Conservation (phyloP, 2,888 invertebrate species). For the Heliconius erato region DNA sequence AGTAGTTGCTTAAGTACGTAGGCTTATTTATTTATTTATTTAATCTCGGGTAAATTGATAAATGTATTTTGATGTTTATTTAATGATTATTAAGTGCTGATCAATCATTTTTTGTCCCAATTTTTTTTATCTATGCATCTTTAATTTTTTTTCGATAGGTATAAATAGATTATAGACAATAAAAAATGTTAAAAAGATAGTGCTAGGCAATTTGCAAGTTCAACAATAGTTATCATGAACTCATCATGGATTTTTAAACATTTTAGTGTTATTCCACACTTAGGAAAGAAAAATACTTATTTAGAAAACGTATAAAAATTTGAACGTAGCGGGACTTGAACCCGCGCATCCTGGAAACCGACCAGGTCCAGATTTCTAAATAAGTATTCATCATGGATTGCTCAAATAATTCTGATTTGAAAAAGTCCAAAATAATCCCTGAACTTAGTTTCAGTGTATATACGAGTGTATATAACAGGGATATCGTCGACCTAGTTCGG, state of each 20-base stretch:
- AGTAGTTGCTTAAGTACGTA: background rate
- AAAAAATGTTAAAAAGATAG: background rate
- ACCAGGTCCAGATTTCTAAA: too few species aligned
- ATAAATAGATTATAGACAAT: background rate
- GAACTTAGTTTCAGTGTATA: constrained; percentile 15
- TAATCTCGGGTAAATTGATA: background rate
- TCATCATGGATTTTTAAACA: background rate
- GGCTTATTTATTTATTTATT: background rate
- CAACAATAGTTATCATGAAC: background rate
- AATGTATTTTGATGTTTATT: background rate
- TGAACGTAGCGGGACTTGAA: too few species aligned
- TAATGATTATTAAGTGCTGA: background rate
- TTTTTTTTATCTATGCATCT: background rate
- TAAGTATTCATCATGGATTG: background rate
- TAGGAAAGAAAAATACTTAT: too few species aligned
- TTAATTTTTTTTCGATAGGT: too few species aligned
- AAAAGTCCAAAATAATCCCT: background rate
- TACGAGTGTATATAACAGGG: background rate
- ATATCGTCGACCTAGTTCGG: constrained; percentile 29
- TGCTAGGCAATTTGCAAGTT: background rate
- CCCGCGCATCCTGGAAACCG: too few species aligned
- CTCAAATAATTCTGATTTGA: background rate
- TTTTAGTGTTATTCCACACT: too few species aligned
- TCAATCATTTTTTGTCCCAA: background rate
- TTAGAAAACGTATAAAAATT: too few species aligned